Base-by-base conservation (phyloP, 2,888 invertebrate genomes). In the Merodon equestris region DNA sequence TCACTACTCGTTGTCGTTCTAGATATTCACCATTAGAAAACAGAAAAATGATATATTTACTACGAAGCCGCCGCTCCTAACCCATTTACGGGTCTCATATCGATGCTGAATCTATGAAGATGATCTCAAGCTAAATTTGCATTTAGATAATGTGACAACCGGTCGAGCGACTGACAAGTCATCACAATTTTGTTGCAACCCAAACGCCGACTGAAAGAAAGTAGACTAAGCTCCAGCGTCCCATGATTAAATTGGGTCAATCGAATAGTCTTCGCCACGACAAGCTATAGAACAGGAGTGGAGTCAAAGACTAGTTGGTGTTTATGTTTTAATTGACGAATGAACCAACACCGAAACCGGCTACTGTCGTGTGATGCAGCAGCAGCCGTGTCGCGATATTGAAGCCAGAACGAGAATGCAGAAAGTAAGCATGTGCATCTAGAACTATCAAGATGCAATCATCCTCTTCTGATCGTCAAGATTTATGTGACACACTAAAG, bases 401-500 rank as follows among this genome's bases (percentile, higher is more conserved):
- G 61, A 2, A 45, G 36, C 5, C 40, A 15, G 58, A 70, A 74
- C 54, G 42, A 45, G 63, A 51, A 51, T 50, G 12, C 48, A 17
- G n/a, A 15, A n/a, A 15, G 40, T 44, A 34, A 18, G 53, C 38
- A 44, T 45, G 50, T 34, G 47, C 48, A 51, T 17, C 57, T 47
- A 47, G 45, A 27, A 27, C 27, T 27, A 27, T 27, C 27, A 27
- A 27, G 27, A 58, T 48, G 27, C 34, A 58, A 27, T 38, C 50
- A 12, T 34, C 36, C 27, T 71, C 54, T 66, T 72, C 72, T 61
- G 72, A 64, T 66, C 67, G 45, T 47, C 13, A 48, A 63, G 73
- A 77, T 64, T 64, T 58, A 79, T 74, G 58, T 74, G 79, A 79
- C 74, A 74, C 64, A 73, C 63, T 54, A 50, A 60, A 36, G 36